Conservation (phyloP, 2,888 invertebrate genomes). For the Dorcus parallelipipedus region DNA sequence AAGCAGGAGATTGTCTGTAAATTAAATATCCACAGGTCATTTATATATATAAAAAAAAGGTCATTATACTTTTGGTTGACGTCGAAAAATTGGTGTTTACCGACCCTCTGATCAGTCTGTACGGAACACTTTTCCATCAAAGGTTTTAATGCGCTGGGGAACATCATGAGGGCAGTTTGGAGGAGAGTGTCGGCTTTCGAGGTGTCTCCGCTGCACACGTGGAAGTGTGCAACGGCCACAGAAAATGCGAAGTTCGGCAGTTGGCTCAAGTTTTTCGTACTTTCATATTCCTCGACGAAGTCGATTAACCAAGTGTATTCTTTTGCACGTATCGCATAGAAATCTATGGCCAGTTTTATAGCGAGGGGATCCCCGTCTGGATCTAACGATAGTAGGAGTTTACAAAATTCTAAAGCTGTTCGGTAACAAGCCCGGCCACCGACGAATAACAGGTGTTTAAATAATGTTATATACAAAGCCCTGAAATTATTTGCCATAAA, state of each 20-base stretch:
- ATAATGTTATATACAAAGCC: constrained; percentile 74
- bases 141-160: constrained; percentile 71
- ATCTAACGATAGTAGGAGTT: constrained; percentile 74
- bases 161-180: constrained; percentile 78
- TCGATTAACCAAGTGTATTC: constrained; percentile 68
- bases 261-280: constrained; percentile 66
- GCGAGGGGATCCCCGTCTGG: constrained; percentile 74
- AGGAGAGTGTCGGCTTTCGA: constrained; percentile 58
- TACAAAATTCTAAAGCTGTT: constrained; percentile 84
- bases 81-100: constrained; percentile 54
- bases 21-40: constrained; percentile 14
- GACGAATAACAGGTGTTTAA: constrained; percentile 75
- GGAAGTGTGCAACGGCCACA: constrained; percentile 69
- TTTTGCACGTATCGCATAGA: constrained; percentile 72
- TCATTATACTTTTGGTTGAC: constrained; percentile 44
- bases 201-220: constrained; percentile 50
- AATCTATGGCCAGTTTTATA: constrained; percentile 74
- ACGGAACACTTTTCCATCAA: constrained; percentile 75
- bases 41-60: constrained; percentile 19
- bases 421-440: constrained; percentile 78
- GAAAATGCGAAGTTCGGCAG: constrained; percentile 88
- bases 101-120: constrained; percentile 63
- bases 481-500: constrained; percentile 46
- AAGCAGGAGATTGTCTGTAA: constrained; percentile 59
- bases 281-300: constrained; percentile 56